Base-by-base conservation (phyloP, 2,888 invertebrate species). In the Eilema sororculum region DNA sequence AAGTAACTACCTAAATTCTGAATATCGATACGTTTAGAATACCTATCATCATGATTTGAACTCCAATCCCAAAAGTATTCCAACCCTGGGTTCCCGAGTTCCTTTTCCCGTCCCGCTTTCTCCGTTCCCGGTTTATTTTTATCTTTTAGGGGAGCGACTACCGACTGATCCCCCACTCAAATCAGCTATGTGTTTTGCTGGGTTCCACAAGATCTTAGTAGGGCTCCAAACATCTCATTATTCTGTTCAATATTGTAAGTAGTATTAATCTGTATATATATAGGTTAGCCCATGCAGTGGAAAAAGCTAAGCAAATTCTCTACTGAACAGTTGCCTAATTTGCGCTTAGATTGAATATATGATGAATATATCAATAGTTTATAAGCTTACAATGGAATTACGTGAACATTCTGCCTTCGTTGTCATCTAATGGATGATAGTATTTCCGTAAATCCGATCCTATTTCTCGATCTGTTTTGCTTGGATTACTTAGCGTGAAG, bases 401-500 rank as follows among this genome's bases (percentile, higher is more conserved):
- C 52, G n/a, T 20, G 8, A 52, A 52, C n/a, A 52, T 52, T 52
- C 9, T 52, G n/a, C 52, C 9, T 30, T 9, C 9, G 9, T 25
- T 24, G 25, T 46, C n/a, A n/a, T 46, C 20, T 37, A n/a, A 52
- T 33, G 52, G 46, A 22, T 57, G 41, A 37, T 10, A 52, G 24
- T 22, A n/a, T 67, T 46, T 25, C 25, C 41, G 41, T 28, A 57
- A 65, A 69, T 68, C 28, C 59, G 41, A 65, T 46, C 20, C 30
- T 9, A 52, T 60, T 68, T 62, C 56, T 63, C 56, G 52, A 41
- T 66, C 33, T 56, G 22, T 65, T 62, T 70, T 60, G 25, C 41
- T 70, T 61, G 60, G 59, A 60, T 66, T 62, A 62, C 61, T 56
- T 62, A 66, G 57, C 56, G 61, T 25, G 24, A 69, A 56, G 24